Conservation (phyloP, 1,140 invertebrate genomes). For the Drosophila kohkoa region DNA sequence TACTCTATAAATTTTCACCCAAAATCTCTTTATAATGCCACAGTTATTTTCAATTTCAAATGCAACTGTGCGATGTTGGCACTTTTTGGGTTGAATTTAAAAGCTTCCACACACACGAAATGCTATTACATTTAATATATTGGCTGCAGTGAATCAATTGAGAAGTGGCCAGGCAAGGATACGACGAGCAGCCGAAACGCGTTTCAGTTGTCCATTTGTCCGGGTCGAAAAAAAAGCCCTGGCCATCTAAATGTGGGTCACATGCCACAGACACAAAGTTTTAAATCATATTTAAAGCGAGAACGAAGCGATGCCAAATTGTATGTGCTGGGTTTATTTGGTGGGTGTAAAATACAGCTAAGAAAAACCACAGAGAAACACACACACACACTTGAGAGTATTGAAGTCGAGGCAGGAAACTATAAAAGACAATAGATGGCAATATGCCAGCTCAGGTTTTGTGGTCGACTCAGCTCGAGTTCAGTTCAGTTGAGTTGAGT, state of each 20-base stretch:
- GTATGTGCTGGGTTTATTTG: not conserved
- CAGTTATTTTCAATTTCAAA: constrained; percentile 24
- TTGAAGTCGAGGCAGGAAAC: constrained; percentile 73
- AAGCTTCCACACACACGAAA: constrained; percentile 42
- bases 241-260: constrained; percentile 48
- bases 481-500: constrained; percentile 17
- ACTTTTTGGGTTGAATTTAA: constrained; percentile 22
- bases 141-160: constrained; percentile 51
- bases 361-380: constrained; percentile 60
- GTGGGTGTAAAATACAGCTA: constrained; percentile 8
- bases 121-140: constrained; percentile 52
- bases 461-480: constrained; percentile 64
- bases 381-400: constrained; percentile 53
- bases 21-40: constrained; percentile 23
- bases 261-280: constrained; percentile 46
- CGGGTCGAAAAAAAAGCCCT: constrained; percentile 21
- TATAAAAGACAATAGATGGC: constrained; percentile 81
- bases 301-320: constrained; percentile 14
- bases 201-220: constrained; percentile 10
- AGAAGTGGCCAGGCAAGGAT: constrained; percentile 1
- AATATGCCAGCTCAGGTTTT: constrained; percentile 82
- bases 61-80: constrained; percentile 7
- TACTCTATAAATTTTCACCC: constrained; percentile 15
- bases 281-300: constrained; percentile 59
- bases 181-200: not conserved